Evolutionary conservation across 2,888 invertebrate species (phyloP).

Genomic region (Agrenia bidenticulata): DNA sequence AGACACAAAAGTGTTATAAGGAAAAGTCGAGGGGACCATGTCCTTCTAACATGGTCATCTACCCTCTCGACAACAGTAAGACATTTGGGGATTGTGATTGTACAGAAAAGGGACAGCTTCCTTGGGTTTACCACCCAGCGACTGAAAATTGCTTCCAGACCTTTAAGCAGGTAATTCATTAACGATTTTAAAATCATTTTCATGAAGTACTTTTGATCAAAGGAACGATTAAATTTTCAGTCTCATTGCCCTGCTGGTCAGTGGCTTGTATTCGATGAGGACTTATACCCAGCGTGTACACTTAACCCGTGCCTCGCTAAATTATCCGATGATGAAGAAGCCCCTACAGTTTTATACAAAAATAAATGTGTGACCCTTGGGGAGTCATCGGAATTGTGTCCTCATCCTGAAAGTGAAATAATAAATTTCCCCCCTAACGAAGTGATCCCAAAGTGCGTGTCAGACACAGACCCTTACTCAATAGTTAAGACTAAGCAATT

Average conservation of each 20-base stretch:
- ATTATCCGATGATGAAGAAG: conserved; percentile 6
- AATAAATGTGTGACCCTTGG: conserved; percentile 23
- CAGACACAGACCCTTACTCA: background rate
- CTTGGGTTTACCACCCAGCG: conserved; percentile 25
- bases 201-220: too few species aligned
- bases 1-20: conserved; percentile 23
- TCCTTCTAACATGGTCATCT: conserved; percentile 22
- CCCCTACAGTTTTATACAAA: conserved; percentile 27
- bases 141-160: conserved; percentile 29
- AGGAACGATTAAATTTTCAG: conserved; percentile 23
- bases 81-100: conserved; percentile 37
- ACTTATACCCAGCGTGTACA: conserved; percentile 15
- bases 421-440: background rate
- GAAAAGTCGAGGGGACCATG: conserved; percentile 31
- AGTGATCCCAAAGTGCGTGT: conserved; percentile 6
- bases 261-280: conserved; percentile 33
- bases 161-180: conserved; percentile 26
- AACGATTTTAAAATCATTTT: too few species aligned
- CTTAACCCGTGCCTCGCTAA: conserved; percentile 26
- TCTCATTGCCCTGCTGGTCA: conserved; percentile 28
- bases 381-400: conserved; percentile 1
- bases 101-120: background rate
- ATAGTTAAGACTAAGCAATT: conserved; percentile 5
- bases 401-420: background rate
- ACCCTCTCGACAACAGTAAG: conserved; percentile 1